Conservation (phyloP, 2,113 vertebrate genomes). For the Panthera tigris region DNA sequence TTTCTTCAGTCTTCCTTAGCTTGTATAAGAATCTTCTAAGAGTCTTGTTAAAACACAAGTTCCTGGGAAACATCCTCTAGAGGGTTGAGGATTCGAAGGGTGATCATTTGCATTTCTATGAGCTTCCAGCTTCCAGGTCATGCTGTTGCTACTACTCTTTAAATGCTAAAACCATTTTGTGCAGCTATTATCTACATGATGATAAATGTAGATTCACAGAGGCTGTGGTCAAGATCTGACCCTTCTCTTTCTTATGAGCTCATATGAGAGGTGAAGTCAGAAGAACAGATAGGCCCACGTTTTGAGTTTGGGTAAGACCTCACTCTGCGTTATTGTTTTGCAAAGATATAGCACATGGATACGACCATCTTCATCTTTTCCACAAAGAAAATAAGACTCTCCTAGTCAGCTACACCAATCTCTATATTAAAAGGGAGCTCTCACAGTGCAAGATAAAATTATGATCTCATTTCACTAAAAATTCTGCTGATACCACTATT, state of each 20-base stretch:
- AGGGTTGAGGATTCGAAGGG: no score
- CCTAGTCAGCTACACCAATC: not conserved
- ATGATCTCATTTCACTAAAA: not conserved
- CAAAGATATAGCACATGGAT: not conserved
- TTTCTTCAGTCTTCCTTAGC: not conserved
- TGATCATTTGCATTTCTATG: not conserved
- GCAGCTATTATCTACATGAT: not conserved
- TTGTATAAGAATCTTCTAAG: not conserved
- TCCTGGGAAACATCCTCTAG: not conserved
- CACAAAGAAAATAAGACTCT: not conserved
- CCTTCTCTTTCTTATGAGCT: not conserved
- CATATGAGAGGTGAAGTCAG: not conserved
- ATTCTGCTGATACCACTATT: not conserved
- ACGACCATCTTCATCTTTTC: not conserved
- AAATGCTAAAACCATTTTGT: not conserved
- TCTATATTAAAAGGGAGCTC: not conserved
- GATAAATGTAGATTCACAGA: not conserved
- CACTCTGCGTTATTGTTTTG: not conserved
- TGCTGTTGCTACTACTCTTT: not conserved
- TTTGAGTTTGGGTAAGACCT: not conserved
- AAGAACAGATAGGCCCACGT: not conserved
- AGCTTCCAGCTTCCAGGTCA: not conserved
- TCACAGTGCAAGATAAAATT: not conserved
- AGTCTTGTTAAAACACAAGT: not conserved
- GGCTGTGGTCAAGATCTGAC: not conserved